Evolutionary conservation across 1,140 invertebrate genomes (phyloP).

Genomic region (Choristoneura fumiferana): DNA sequence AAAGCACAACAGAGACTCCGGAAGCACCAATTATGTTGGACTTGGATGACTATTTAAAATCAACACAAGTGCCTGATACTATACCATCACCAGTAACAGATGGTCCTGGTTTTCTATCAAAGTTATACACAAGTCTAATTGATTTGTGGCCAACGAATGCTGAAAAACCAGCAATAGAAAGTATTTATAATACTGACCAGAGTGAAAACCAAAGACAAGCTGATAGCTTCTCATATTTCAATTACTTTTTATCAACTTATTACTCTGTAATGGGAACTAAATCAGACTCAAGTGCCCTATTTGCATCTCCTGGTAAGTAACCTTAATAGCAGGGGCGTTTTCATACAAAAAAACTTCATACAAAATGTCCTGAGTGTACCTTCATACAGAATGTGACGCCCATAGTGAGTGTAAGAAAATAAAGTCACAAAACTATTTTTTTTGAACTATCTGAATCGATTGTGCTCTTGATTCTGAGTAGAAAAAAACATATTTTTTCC

Average conservation of each 20-base stretch:
- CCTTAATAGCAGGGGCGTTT: too few species aligned
- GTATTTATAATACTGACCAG: slow-evolving; percentile 48
- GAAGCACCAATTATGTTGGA: slow-evolving; percentile 12
- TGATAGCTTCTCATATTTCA: slow-evolving; percentile 53
- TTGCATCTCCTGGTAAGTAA: slow-evolving; percentile 52
- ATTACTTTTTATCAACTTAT: slow-evolving; percentile 48
- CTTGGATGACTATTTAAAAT: slow-evolving; percentile 4
- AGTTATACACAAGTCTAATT: slow-evolving; percentile 49
- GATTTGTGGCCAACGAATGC: slow-evolving; percentile 48
- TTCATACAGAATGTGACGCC: too few species aligned
- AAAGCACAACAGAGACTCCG: background rate
- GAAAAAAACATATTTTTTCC: too few species aligned
- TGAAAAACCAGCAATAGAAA: slow-evolving; percentile 40
- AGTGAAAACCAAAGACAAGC: slow-evolving; percentile 33
- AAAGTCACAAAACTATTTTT: too few species aligned
- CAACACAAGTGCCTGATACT: slow-evolving; percentile 16
- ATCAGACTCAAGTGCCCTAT: slow-evolving; percentile 51
- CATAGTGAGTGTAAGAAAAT: too few species aligned
- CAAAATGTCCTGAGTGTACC: too few species aligned
- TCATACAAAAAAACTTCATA: too few species aligned
- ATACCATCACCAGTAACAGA: slow-evolving; percentile 24
- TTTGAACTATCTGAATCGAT: too few species aligned
- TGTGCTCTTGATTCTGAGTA: too few species aligned
- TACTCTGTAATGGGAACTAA: slow-evolving; percentile 47
- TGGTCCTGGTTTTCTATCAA: slow-evolving; percentile 44